Evolutionary conservation across 2,113 vertebrate genomes (phyloP), one percentile per base, ranked within the genome.

Genomic region (Chloroceryle aenea): DNA sequence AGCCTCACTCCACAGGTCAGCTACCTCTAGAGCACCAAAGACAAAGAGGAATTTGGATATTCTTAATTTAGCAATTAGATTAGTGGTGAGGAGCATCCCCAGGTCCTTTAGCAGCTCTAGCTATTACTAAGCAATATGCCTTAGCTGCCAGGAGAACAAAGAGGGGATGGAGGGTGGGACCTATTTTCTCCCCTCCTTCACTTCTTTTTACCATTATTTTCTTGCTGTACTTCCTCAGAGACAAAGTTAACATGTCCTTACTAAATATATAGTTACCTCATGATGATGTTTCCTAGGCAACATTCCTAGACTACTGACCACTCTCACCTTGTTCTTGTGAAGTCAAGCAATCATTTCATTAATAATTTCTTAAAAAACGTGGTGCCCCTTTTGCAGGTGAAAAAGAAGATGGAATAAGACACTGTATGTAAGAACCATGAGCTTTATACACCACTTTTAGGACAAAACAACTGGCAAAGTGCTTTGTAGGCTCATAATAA

Each of bases 281-380:
- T 21, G 45, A 63, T 88, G 84, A 71, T 55, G 93, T 95, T 95
- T 93, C 97, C 93, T 82, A 85, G 95, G 95, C 85, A 96, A 96
- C 79, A 18, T 87, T 91, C 72, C 76, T 73, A 85, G n/a, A 30
- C 32, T 64, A 36, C 38, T 55, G 56, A 40, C 67, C 85, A 25
- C 85, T 89, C 25, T 93, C 20, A 66, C 63, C 59, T 71, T 73
- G 56, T 7, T 76, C 8, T 76, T 48, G 36, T 56, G 55, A 89
- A 83, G 43, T 34, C 55, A 61, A 71, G 43, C 8, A 62, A 25
- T 34, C 75, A 86, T 90, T 91, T 82, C 20, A 36, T 56, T 78
- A 71, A 52, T 52, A 89, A 25, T 59, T 71, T 45, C 19, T 76
- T 92, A 26, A 66, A 40, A 91, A 84, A 29, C 3, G 9, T 12